Evolutionary conservation across 2,797 vertebrate genomes (phyloP).

Genomic region (Gobionotothen gibberifrons): DNA sequence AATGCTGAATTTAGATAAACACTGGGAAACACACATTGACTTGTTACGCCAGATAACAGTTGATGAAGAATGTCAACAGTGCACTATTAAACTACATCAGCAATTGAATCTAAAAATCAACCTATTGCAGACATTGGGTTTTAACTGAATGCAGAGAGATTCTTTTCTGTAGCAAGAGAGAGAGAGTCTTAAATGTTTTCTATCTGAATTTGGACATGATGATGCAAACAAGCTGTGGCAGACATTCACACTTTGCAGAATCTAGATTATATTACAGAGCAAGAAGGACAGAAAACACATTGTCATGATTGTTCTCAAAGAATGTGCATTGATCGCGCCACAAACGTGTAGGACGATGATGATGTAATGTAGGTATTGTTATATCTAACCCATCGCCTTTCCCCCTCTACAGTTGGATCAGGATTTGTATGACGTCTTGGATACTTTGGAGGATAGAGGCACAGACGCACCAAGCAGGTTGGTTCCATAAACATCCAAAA

Average conservation of each 20-base stretch:
- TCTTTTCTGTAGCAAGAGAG: background rate
- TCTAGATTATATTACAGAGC: background rate
- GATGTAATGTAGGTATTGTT: background rate
- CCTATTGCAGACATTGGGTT: slow-evolving; percentile 4
- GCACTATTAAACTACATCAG: background rate
- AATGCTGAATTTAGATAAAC: slow-evolving; percentile 16
- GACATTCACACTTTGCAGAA: background rate
- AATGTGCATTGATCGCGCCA: background rate
- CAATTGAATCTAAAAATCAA: background rate
- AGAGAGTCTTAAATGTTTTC: slow-evolving; percentile 1
- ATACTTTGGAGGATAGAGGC: slow-evolving; percentile 83
- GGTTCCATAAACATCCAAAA: background rate
- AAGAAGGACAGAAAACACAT: background rate
- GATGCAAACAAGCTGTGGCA: background rate
- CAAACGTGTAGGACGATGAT: background rate
- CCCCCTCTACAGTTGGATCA: slow-evolving; percentile 86
- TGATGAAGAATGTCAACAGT: slow-evolving; percentile 18
- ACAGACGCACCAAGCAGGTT: slow-evolving; percentile 58
- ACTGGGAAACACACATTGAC: slow-evolving; percentile 26
- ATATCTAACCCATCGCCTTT: slow-evolving; percentile 3
- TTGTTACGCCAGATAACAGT: slow-evolving; percentile 15
- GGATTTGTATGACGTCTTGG: slow-evolving; percentile 88
- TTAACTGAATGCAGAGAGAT: slow-evolving; percentile 17
- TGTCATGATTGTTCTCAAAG: background rate
- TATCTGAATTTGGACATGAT: slow-evolving; percentile 13